These are phyloP conservation scores for Montipora capricornis DNA, from an alignment of 64 coral and sea anemone genomes.

Conservation along the genomic window DNA sequence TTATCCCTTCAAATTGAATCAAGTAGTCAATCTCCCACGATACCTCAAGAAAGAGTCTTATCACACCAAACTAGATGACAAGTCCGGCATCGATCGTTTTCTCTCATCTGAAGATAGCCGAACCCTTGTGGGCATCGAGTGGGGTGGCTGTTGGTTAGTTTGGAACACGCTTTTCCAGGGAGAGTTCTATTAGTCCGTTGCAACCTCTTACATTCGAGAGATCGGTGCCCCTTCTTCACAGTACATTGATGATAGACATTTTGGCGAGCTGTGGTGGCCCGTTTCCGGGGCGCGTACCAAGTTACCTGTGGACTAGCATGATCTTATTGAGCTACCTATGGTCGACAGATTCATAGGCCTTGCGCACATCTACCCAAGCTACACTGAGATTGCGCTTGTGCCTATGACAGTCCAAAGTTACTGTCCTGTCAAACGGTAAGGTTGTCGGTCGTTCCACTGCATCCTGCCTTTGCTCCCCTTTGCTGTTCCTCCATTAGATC, in stretches of 20 bases:
- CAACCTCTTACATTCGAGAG: neutral
- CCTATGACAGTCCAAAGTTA: too few relatives aligned
- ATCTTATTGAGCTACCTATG: too few relatives aligned
- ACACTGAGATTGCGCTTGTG: too few relatives aligned
- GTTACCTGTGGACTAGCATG: neutral
- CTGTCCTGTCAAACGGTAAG: too few relatives aligned
- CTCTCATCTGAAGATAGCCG: neutral
- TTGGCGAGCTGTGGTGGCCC: neutral
- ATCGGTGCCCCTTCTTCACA: neutral
- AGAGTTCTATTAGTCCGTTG: neutral
- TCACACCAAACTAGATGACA: constrained; percentile 13
- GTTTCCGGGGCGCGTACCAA: neutral
- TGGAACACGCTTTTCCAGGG: neutral
- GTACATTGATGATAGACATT: constrained; percentile 28
- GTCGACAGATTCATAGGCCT: too few relatives aligned
- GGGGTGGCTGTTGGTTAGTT: constrained; percentile 9
- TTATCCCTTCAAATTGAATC: neutral
- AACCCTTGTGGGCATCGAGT: neutral
- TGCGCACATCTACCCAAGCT: too few relatives aligned
- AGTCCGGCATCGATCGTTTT: neutral
- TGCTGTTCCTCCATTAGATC: too few relatives aligned
- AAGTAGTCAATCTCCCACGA: neutral
- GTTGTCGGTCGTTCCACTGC: too few relatives aligned
- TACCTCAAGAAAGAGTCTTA: neutral
- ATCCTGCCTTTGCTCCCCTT: too few relatives aligned